phyloP scores from a whole-genome alignment of 2,797 vertebrate species.

The Tapirus indicus region DNA sequence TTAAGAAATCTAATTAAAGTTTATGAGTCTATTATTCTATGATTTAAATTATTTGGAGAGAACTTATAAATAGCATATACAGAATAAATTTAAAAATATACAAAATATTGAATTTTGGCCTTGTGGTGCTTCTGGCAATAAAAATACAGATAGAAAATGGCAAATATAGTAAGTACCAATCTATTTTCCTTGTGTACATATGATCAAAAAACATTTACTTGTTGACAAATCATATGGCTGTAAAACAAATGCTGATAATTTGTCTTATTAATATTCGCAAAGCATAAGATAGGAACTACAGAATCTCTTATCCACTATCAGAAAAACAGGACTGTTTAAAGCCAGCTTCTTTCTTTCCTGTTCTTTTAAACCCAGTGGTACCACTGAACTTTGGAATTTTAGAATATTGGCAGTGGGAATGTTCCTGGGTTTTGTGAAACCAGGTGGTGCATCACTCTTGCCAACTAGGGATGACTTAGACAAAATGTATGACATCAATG shows the following conservation, averaged over 20 bases:
- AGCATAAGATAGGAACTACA: not conserved
- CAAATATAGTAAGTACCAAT: not conserved
- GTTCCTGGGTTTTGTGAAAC: not conserved
- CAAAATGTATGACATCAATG: constrained; percentile 14
- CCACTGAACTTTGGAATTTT: not conserved
- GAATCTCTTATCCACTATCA: not conserved
- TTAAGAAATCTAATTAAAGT: not conserved
- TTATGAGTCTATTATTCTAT: not conserved
- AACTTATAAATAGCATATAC: not conserved
- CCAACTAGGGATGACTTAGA: constrained; percentile 16
- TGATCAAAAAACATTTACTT: not conserved
- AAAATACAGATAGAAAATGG: not conserved
- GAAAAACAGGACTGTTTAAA: not conserved
- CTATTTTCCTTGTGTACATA: not conserved
- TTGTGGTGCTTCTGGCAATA: not conserved
- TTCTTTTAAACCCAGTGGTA: not conserved
- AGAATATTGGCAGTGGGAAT: not conserved
- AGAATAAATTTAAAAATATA: not conserved
- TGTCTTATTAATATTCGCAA: not conserved
- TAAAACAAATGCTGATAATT: not conserved
- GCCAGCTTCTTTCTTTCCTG: not conserved
- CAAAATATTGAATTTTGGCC: not conserved
- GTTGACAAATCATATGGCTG: not conserved
- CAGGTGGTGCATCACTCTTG: not conserved
- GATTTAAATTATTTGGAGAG: not conserved